Conservation (phyloP, 2,888 invertebrate genomes). For the Thera obeliscata region DNA sequence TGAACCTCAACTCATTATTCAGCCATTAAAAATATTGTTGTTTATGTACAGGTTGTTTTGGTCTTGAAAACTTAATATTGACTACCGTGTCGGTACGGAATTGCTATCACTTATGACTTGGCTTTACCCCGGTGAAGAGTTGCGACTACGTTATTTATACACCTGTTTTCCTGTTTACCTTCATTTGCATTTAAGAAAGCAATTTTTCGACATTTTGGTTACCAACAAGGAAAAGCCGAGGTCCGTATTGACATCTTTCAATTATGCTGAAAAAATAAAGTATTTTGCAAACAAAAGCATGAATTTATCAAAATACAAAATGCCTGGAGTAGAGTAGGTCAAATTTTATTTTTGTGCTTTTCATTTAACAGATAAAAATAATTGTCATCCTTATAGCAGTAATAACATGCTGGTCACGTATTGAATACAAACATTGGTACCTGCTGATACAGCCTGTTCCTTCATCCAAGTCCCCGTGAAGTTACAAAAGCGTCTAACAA, state of each 20-base stretch:
- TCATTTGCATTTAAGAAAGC: constrained; percentile 69
- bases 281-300: constrained; percentile 5
- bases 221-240: constrained; percentile 40
- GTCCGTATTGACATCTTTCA: constrained; percentile 32
- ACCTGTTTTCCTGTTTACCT: constrained; percentile 64
- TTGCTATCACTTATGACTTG: constrained; percentile 5
- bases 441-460: neutral
- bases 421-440: neutral
- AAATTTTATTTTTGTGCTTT: too few relatives aligned
- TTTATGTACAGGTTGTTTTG: too few relatives aligned
- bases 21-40: too few relatives aligned
- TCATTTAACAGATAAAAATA: too few relatives aligned
- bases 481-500: constrained; percentile 15
- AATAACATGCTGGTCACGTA: constrained; percentile 3
- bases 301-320: neutral
- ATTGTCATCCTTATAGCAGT: too few relatives aligned
- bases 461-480: neutral
- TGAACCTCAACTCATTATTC: too few relatives aligned
- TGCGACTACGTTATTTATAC: constrained; percentile 66
- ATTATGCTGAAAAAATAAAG: constrained; percentile 9
- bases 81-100: neutral
- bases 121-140: constrained; percentile 46
- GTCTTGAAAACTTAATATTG: too few relatives aligned
- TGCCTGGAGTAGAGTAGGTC: neutral
- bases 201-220: constrained; percentile 55